Percentiles rank a stretch among this genome's conserved stretches.
Evolutionary conservation across 2,113 vertebrate genomes (phyloP).

Genomic region (Agapornis roseicollis): DNA sequence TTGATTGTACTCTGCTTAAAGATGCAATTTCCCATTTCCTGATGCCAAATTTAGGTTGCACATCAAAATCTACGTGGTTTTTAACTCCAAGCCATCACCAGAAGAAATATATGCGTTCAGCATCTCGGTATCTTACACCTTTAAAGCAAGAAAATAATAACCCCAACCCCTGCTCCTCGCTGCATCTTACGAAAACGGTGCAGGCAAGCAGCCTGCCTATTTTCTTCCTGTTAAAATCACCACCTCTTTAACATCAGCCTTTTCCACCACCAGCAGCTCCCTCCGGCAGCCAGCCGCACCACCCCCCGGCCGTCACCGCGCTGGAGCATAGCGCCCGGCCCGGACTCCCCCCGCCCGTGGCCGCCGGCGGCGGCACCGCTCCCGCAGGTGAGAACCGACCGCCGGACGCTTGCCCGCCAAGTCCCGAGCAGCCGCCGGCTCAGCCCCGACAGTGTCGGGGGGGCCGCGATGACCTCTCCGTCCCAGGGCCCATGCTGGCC

Average conservation of each 20-base stretch:
- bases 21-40: constrained; percentile 88
- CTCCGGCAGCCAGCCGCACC: neutral
- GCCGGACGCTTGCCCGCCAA: neutral
- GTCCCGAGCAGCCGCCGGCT: neutral
- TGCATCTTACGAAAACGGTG: constrained; percentile 27
- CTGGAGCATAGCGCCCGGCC: neutral
- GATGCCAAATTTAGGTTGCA: constrained; percentile 84
- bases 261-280: neutral
- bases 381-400: neutral
- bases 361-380: neutral
- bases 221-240: constrained; percentile 42
- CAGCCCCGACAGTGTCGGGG: neutral
- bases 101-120: constrained; percentile 69
- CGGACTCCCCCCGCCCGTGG: neutral
- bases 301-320: neutral
- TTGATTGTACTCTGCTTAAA: constrained; percentile 89
- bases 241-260: neutral
- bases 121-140: constrained; percentile 63
- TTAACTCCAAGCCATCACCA: constrained; percentile 77
- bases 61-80: constrained; percentile 81
- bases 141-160: constrained; percentile 14
- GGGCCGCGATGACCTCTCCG: no score
- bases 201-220: constrained; percentile 37
- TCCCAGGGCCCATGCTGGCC: neutral
- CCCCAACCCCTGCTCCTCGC: constrained; percentile 23